Percentiles rank a stretch among this genome's conserved stretches.
These are phyloP conservation scores for Podargus strigoides DNA, from an alignment of 2,797 vertebrate species.

Conservation along the genomic window DNA sequence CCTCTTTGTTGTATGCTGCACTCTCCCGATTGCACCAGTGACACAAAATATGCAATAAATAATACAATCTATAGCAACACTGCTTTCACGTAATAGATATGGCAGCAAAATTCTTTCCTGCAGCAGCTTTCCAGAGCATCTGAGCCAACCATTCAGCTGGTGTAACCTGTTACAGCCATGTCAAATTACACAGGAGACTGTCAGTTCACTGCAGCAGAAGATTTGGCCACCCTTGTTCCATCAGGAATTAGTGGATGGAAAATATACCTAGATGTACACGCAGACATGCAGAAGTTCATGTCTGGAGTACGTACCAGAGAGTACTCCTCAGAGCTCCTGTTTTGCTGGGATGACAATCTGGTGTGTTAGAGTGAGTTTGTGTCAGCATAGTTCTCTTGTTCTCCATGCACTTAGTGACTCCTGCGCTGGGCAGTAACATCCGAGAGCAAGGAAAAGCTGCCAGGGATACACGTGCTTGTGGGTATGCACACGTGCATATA, in stretches of 20 bases:
- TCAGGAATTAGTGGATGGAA: background rate
- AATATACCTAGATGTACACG: background rate
- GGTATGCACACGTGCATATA: background rate
- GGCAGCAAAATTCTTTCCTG: background rate
- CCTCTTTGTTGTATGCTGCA: background rate
- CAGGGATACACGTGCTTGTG: background rate
- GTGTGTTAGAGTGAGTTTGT: background rate
- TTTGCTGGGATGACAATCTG: background rate
- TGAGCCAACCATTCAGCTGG: background rate
- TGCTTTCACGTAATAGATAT: background rate
- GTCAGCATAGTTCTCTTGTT: background rate
- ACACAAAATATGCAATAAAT: background rate
- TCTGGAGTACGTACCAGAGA: background rate
- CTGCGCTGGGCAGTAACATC: background rate
- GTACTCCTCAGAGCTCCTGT: background rate
- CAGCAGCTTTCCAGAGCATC: background rate
- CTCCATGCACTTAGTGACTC: background rate
- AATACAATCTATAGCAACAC: background rate
- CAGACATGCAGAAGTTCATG: background rate
- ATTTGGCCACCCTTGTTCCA: background rate
- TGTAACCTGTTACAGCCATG: background rate
- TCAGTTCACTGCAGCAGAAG: background rate
- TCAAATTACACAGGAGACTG: background rate
- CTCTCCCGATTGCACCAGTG: background rate
- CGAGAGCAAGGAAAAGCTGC: background rate